A percentile compares a stretch with the other conserved stretches of the same genome.
These are phyloP conservation scores for Neotoxoptera formosana DNA, from an alignment of 1,140 invertebrate species.

Conservation along the genomic window DNA sequence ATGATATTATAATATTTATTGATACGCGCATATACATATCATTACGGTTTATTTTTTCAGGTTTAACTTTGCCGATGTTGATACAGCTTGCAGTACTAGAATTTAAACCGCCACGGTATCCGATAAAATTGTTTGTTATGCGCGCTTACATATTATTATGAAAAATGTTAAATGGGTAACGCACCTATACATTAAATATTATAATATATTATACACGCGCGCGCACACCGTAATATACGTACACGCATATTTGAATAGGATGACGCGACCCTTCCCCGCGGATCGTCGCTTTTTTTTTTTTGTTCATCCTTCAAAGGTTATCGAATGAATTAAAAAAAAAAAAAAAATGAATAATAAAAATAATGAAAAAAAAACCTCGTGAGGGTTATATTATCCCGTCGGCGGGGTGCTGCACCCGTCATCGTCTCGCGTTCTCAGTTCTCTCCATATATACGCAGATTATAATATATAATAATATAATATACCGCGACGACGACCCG, in stretches of 20 bases:
- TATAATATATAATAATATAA: conserved; percentile 18
- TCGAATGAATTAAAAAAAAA: conserved; percentile 39
- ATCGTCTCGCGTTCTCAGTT: not conserved
- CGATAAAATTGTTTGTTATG: not conserved
- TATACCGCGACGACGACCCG: conserved; percentile 28
- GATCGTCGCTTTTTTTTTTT: conserved; percentile 20
- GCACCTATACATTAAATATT: not conserved
- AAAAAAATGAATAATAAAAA: not conserved
- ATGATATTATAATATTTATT: too few relatives aligned
- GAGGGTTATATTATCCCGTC: conserved; percentile 12
- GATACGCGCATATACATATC: too few relatives aligned
- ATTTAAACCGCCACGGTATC: not conserved
- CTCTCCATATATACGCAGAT: conserved; percentile 32
- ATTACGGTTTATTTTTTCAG: not conserved
- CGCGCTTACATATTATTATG: not conserved
- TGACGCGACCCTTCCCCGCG: conserved; percentile 3
- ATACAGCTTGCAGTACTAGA: not conserved
- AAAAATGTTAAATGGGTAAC: not conserved
- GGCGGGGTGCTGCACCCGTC: not conserved
- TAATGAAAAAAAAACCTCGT: not conserved
- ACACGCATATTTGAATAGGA: conserved; percentile 41
- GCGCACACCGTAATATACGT: not conserved
- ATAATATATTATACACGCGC: not conserved
- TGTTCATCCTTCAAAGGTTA: conserved; percentile 44
- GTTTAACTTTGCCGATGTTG: not conserved